Conservation (phyloP, 2,888 invertebrate species). For the Papilio demoleus region DNA sequence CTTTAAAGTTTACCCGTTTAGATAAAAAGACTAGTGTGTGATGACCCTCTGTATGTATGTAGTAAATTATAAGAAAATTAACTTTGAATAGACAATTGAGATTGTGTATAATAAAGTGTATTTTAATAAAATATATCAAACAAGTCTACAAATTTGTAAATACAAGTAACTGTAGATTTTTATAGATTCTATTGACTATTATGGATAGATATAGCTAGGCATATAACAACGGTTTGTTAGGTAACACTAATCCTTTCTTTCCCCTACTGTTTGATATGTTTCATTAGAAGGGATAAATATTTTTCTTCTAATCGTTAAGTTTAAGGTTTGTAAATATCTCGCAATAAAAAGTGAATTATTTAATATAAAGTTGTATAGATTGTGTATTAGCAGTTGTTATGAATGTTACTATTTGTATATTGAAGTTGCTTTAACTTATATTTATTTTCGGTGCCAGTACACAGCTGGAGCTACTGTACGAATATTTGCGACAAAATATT, state of each 20-base stretch:
- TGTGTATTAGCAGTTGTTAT: slow-evolving; percentile 64
- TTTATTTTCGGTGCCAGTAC: slow-evolving; percentile 61
- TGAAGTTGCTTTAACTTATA: slow-evolving; percentile 51
- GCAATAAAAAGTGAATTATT: slow-evolving; percentile 56
- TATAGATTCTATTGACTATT: slow-evolving; percentile 31
- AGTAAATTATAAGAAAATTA: slow-evolving; percentile 22
- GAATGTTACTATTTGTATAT: slow-evolving; percentile 61
- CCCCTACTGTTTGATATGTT: slow-evolving; percentile 28
- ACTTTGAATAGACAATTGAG: slow-evolving; percentile 16
- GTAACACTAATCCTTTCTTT: slow-evolving; percentile 18
- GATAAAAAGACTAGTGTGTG: neutral
- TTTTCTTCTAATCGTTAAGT: slow-evolving; percentile 43
- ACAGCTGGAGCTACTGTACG: slow-evolving; percentile 32
- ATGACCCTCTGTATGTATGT: slow-evolving; percentile 3
- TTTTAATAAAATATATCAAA: slow-evolving; percentile 41
- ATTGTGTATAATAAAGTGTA: slow-evolving; percentile 37
- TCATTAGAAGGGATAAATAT: slow-evolving; percentile 29
- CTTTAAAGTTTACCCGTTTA: neutral
- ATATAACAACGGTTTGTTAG: slow-evolving; percentile 32
- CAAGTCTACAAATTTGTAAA: slow-evolving; percentile 37
- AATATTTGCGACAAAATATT: too few species aligned
- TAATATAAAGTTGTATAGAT: slow-evolving; percentile 75
- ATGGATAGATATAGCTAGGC: slow-evolving; percentile 34
- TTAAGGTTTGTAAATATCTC: slow-evolving; percentile 74
- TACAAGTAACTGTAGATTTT: slow-evolving; percentile 37